Evolutionary conservation across 2,113 vertebrate species (phyloP), one percentile per base, ranked within the genome.

Genomic region (Crotalus helleri): DNA sequence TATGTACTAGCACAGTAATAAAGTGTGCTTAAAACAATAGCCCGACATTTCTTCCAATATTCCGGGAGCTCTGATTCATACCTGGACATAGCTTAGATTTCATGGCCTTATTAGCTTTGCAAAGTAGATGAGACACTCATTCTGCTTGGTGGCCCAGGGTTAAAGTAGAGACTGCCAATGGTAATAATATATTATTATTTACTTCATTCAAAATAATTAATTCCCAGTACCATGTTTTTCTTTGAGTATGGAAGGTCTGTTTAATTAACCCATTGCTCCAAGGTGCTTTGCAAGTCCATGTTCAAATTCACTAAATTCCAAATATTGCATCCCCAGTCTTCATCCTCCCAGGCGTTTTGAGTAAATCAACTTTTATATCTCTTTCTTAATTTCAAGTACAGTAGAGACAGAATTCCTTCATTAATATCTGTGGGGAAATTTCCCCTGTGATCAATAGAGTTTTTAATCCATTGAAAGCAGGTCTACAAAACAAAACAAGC

Each of bases 61-160:
- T 91, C 1, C 86, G 24, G 26, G 61, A 90, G 92, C 90, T 94
- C 87, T 54, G 81, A 89, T 81, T 53, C 5, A 17, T 4, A 64
- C 1, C 85, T 69, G 2, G 87, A 29, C 4, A 93, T 1, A 69
- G 91, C 0, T 0, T 0, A 11, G 23, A 59, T 23, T n/a, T 24
- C 39, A 2, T n/a, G 3, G 51, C 3, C 23, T 59, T 92, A 39
- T 8, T 93, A 3, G 24, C 61, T 91, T 92, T 92, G 55, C 1
- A 23, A 15, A 93, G 91, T 59, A 95, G 57, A 86, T 87, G 59
- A 92, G 89, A 29, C 86, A 88, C 54, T 94, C 29, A 91, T 95
- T 94, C 44, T 6, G 46, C 5, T 91, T 93, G 46, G 64, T 53
- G 88, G 55, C 55, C 24, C 5, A 29, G 13, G 91, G 92, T 49